Evolutionary conservation across 2,888 invertebrate species (phyloP).

Genomic region (Electrophaes corylata): DNA sequence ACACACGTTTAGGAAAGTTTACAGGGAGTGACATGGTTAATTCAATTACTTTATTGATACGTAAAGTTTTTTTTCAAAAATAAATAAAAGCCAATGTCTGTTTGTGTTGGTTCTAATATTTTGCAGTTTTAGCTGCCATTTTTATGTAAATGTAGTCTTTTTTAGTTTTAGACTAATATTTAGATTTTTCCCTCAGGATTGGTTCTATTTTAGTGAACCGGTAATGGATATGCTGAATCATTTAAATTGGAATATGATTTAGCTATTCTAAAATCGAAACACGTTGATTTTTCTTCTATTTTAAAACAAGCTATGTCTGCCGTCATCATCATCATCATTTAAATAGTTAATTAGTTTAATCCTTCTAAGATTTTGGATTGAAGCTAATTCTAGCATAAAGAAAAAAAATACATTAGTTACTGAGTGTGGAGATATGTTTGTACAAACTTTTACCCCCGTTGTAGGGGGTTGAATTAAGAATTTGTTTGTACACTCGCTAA

Average conservation of each 20-base stretch:
- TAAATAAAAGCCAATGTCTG: constrained; percentile 66
- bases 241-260: constrained; percentile 22
- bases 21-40: constrained; percentile 40
- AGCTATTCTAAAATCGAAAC: constrained; percentile 11
- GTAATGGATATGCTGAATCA: constrained; percentile 36
- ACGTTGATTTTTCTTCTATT: not conserved
- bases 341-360: too few species aligned
- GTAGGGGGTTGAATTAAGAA: too few species aligned
- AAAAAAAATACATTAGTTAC: too few species aligned
- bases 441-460: too few species aligned
- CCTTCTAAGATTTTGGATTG: too few species aligned
- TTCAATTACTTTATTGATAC: constrained; percentile 51
- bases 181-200: constrained; percentile 28
- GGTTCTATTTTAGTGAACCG: constrained; percentile 26
- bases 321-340: too few species aligned
- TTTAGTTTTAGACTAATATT: constrained; percentile 34
- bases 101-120: constrained; percentile 47
- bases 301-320: too few species aligned
- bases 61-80: constrained; percentile 48
- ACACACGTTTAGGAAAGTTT: constrained; percentile 8
- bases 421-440: too few species aligned
- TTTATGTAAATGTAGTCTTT: constrained; percentile 19
- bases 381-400: too few species aligned
- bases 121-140: not conserved
- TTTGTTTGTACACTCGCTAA: too few species aligned